Conservation (phyloP, 2,888 invertebrate species). For the Steinernema scapterisci region DNA sequence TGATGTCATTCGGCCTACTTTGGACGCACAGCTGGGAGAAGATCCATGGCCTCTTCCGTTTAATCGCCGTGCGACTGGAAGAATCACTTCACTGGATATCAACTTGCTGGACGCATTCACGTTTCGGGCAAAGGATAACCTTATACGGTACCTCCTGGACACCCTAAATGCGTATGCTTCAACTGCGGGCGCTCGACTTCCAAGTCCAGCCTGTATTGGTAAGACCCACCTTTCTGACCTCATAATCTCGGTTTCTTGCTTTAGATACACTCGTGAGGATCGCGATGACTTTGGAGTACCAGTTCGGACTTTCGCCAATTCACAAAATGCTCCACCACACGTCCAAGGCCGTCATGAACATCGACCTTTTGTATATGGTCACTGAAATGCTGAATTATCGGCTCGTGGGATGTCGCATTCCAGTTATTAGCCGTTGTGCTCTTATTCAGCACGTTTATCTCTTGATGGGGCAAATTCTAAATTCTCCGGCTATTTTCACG, state of each 20-base stretch:
- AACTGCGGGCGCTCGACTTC: conserved; percentile 10
- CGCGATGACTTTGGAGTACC: conserved; percentile 16
- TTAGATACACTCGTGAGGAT: conserved; percentile 18
- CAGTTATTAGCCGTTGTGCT: not conserved
- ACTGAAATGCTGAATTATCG: conserved; percentile 36
- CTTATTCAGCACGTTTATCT: conserved; percentile 18
- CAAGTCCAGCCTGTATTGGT: conserved; percentile 35
- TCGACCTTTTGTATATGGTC: conserved; percentile 33
- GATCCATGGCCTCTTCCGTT: conserved; percentile 39
- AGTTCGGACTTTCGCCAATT: conserved; percentile 12
- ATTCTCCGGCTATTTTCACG: not conserved
- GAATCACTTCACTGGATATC: conserved; percentile 42
- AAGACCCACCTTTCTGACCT: not conserved
- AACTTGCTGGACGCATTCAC: conserved; percentile 56
- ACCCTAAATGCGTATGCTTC: conserved; percentile 5
- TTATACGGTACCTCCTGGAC: conserved; percentile 37
- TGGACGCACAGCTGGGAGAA: conserved; percentile 23
- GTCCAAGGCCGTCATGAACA: not conserved
- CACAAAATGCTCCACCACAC: conserved; percentile 1
- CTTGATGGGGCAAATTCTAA: conserved; percentile 8
- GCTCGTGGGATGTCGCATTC: conserved; percentile 3
- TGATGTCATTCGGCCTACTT: conserved; percentile 8
- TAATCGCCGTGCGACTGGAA: conserved; percentile 30
- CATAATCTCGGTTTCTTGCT: not conserved
- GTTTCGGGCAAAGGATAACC: conserved; percentile 48